These are phyloP conservation scores for Gandaritis pyraliata DNA, from an alignment of 2,888 invertebrate genomes.

Conservation along the genomic window DNA sequence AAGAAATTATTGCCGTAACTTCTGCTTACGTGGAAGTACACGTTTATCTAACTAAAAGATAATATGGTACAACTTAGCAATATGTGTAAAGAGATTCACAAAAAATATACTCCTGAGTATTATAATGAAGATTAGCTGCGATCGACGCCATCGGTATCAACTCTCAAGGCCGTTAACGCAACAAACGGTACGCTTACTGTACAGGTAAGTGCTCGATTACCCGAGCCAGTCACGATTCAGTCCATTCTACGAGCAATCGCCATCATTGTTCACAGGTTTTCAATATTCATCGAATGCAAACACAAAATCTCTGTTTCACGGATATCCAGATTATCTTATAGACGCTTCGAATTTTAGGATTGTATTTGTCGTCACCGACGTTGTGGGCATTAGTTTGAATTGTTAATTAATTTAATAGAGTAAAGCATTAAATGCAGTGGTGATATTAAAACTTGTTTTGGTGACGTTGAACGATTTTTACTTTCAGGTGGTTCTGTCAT, in stretches of 20 bases:
- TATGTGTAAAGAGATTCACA: too few species aligned
- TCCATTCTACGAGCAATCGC: conserved; percentile 38
- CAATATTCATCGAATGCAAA: conserved; percentile 17
- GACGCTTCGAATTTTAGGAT: background rate
- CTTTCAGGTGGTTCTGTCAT: background rate
- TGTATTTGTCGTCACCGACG: too few species aligned
- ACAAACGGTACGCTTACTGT: conserved; percentile 73
- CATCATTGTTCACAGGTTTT: conserved; percentile 18
- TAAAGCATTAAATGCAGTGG: background rate
- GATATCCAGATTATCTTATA: background rate
- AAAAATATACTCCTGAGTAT: conserved; percentile 9
- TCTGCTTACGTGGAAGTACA: too few species aligned
- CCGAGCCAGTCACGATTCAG: conserved; percentile 68
- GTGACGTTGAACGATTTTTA: too few species aligned
- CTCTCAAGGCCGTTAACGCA: conserved; percentile 73
- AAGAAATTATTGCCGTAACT: too few species aligned
- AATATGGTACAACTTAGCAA: too few species aligned
- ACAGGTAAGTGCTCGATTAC: conserved; percentile 52
- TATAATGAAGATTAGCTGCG: conserved; percentile 28
- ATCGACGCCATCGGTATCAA: conserved; percentile 63
- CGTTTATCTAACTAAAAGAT: too few species aligned
- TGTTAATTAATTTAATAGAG: background rate
- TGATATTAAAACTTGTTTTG: background rate
- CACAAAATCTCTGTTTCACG: background rate
- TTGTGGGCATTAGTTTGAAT: background rate